A percentile compares a stretch with the other conserved stretches of the same genome.
phyloP scores from a whole-genome alignment of 2,113 vertebrate genomes.

The Clupea harengus region DNA sequence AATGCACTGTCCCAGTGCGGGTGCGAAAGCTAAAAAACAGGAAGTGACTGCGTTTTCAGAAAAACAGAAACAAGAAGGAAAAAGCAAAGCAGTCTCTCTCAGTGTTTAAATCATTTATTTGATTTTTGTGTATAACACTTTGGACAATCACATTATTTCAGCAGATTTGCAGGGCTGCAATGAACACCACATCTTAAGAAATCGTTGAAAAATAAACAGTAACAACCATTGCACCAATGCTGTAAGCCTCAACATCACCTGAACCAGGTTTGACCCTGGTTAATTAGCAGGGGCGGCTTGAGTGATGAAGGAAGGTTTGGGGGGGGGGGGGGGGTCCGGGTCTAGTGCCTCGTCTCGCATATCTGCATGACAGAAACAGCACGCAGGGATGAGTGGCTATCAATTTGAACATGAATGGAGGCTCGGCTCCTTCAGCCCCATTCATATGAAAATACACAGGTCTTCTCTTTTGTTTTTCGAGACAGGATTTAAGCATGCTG shows the following conservation, averaged over 20 bases:
- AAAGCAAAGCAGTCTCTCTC: neutral
- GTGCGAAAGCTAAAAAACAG: neutral
- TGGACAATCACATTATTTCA: neutral
- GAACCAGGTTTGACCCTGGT: neutral
- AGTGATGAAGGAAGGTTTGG: neutral
- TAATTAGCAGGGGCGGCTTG: neutral
- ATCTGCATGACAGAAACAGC: conserved; percentile 6
- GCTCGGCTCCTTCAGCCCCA: neutral
- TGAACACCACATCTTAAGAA: neutral
- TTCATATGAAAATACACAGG: conserved; percentile 31
- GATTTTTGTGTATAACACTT: neutral
- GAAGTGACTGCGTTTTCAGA: conserved; percentile 8
- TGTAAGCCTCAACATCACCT: neutral
- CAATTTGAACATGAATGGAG: conserved; percentile 28
- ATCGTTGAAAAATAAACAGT: neutral
- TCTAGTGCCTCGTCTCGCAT: neutral
- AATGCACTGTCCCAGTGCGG: neutral
- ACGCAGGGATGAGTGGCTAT: neutral
- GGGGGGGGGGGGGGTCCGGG: neutral
- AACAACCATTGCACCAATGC: neutral
- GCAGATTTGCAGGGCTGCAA: neutral
- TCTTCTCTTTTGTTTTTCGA: conserved; percentile 26
- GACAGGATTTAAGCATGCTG: neutral
- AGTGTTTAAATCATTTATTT: neutral
- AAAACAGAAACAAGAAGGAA: conserved; percentile 24